A percentile compares a stretch with the other conserved stretches of the same genome.
Conservation (phyloP, 1,140 invertebrate species). For the Hesperophylax magnus region DNA sequence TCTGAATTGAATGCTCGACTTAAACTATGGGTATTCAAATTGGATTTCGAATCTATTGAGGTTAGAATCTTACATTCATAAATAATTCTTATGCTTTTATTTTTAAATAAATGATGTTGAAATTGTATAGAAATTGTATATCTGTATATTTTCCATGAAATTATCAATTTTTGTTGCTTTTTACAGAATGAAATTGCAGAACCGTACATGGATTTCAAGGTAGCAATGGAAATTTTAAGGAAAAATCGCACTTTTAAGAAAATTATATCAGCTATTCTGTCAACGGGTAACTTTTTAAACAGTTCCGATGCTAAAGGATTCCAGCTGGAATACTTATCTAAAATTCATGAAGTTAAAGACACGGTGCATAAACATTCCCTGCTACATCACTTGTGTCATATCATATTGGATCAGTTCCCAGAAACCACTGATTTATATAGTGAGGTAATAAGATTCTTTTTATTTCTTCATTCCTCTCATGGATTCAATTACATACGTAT, state of each 20-base stretch:
- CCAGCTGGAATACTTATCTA: constrained; percentile 97
- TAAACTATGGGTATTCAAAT: constrained; percentile 98
- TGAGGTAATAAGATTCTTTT: constrained; percentile 77
- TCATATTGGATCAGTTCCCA: constrained; percentile 97
- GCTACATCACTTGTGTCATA: constrained; percentile 96
- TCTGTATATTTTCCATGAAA: background rate
- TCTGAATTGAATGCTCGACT: constrained; percentile 95
- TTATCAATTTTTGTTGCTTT: constrained; percentile 21
- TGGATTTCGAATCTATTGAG: constrained; percentile 98
- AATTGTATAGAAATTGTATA: background rate
- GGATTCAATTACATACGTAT: background rate
- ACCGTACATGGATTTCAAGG: constrained; percentile 97
- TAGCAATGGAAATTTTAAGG: constrained; percentile 92
- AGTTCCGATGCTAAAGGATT: constrained; percentile 96
- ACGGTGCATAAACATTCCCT: constrained; percentile 98
- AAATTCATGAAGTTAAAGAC: constrained; percentile 99
- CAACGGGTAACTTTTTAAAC: constrained; percentile 98
- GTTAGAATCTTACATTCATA: constrained; percentile 67
- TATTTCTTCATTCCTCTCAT: background rate
- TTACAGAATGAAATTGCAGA: constrained; percentile 94
- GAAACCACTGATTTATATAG: constrained; percentile 97
- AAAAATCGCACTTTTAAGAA: constrained; percentile 95
- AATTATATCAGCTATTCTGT: constrained; percentile 93
- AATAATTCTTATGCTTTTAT: too few relatives aligned
- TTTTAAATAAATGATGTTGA: too few relatives aligned